Conservation (phyloP, 2,888 invertebrate species). For the Polyommatus icarus region DNA sequence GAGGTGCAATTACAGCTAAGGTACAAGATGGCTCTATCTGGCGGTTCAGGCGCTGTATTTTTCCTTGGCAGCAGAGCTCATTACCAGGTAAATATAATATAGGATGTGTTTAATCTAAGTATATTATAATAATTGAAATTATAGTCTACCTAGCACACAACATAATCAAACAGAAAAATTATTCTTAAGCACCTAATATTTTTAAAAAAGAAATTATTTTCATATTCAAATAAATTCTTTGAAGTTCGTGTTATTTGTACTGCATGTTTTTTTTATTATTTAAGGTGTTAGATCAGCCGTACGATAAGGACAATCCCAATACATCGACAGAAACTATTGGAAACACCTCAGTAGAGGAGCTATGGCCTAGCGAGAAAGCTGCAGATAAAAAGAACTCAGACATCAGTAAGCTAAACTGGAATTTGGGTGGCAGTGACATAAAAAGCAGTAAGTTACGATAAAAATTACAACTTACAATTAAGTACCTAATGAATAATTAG, state of each 20-base stretch:
- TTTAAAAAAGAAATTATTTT: no score
- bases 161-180: not conserved
- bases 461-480: no score
- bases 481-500: no score
- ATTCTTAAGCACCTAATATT: no score
- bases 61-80: slow-evolving; percentile 70
- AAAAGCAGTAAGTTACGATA: slow-evolving; percentile 8
- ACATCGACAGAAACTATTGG: slow-evolving; percentile 63
- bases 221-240: no score
- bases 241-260: not conserved
- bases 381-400: slow-evolving; percentile 41
- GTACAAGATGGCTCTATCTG: slow-evolving; percentile 53
- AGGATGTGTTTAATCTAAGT: no score
- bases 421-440: slow-evolving; percentile 35
- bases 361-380: slow-evolving; percentile 47
- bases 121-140: no score
- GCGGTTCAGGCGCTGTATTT: slow-evolving; percentile 66
- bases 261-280: not conserved
- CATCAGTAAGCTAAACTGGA: slow-evolving; percentile 45
- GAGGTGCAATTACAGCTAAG: not conserved
- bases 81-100: slow-evolving; percentile 57
- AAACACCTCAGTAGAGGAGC: slow-evolving; percentile 52
- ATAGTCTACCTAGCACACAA: not conserved
- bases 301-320: slow-evolving; percentile 67
- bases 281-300: slow-evolving; percentile 69